A percentile compares a stretch with the other conserved stretches of the same genome.
Conservation (phyloP, 1,140 invertebrate genomes). For the Drosophila busckii region DNA sequence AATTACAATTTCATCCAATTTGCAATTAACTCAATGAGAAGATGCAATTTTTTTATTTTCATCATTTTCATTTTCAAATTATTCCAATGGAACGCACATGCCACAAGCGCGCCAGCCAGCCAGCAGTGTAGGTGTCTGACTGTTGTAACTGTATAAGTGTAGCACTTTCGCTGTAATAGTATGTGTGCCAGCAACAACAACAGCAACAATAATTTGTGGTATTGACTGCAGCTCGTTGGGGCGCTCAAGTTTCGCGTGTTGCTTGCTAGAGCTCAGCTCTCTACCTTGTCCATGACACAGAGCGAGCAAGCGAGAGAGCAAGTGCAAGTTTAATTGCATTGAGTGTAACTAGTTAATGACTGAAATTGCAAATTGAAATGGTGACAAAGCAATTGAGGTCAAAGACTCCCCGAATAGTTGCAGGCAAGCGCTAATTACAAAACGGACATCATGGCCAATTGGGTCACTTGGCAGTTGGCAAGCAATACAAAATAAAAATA, state of each 20-base stretch:
- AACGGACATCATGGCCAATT: conserved; percentile 60
- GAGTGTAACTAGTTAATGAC: conserved; percentile 74
- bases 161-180: conserved; percentile 59
- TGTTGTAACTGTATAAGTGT: not conserved
- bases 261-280: conserved; percentile 29
- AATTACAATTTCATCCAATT: conserved; percentile 79
- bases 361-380: conserved; percentile 77
- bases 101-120: conserved; percentile 12
- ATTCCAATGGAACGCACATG: conserved; percentile 71
- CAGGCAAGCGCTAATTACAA: conserved; percentile 66
- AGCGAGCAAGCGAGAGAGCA: too few relatives aligned
- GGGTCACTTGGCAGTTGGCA: conserved; percentile 59
- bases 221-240: too few relatives aligned
- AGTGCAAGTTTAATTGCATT: conserved; percentile 76
- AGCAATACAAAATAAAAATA: conserved; percentile 18
- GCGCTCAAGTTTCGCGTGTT: conserved; percentile 30
- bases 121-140: conserved; percentile 12
- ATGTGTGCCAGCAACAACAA: conserved; percentile 17
- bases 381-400: conserved; percentile 76
- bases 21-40: conserved; percentile 78
- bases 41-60: conserved; percentile 47
- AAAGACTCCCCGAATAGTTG: conserved; percentile 54
- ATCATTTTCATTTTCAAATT: conserved; percentile 67
- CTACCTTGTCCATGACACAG: conserved; percentile 33
- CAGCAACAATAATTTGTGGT: conserved; percentile 39